These are phyloP conservation scores for Oasisia sp. DNA, from an alignment of 2,888 invertebrate species.

Conservation along the genomic window DNA sequence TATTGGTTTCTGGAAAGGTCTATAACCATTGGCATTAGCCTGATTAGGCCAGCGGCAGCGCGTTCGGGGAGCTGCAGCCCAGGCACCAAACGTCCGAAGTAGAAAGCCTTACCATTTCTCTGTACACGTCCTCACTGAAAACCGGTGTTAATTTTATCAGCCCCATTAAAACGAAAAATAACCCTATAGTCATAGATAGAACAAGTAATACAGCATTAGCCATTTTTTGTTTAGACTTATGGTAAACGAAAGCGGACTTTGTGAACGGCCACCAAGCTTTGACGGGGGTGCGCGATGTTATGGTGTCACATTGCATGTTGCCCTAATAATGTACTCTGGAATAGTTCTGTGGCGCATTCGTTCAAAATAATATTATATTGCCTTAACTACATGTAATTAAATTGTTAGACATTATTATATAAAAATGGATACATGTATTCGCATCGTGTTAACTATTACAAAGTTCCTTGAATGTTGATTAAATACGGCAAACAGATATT, in stretches of 20 bases:
- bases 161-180: conserved; percentile 95
- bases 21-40: too few relatives aligned
- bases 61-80: background rate
- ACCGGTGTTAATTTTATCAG: conserved; percentile 90
- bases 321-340: background rate
- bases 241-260: background rate
- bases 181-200: conserved; percentile 87
- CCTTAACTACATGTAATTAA: background rate
- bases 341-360: background rate
- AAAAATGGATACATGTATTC: background rate
- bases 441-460: background rate
- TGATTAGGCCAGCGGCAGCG: background rate
- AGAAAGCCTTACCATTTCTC: conserved; percentile 85
- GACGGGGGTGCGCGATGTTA: background rate
- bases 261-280: background rate
- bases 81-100: background rate
- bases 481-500: background rate
- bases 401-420: background rate
- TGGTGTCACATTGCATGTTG: background rate
- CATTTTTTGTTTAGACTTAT: conserved; percentile 34
- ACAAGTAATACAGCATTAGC: conserved; percentile 74
- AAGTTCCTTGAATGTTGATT: background rate
- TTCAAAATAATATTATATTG: background rate
- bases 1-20: too few relatives aligned
- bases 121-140: conserved; percentile 93